A percentile compares a stretch with the other conserved stretches of the same genome.
Conservation (phyloP, 2,888 invertebrate species). For the Megastigmus dorsalis region DNA sequence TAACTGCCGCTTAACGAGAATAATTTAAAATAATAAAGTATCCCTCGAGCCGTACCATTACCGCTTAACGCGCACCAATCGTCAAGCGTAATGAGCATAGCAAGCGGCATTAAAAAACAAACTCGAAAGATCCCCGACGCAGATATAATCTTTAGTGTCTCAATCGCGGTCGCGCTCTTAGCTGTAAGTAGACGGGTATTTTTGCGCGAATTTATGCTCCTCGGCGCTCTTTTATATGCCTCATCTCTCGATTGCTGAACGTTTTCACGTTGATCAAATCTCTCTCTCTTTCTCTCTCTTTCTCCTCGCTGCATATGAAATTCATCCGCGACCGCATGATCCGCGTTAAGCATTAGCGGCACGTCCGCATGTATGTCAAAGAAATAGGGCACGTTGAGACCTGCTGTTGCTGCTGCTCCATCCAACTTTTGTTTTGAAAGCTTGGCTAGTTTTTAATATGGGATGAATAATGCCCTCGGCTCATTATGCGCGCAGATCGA, state of each 20-base stretch:
- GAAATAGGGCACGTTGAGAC: conserved; percentile 50
- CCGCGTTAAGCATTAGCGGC: conserved; percentile 39
- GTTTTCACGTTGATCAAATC: conserved; percentile 49
- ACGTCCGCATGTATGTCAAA: conserved; percentile 53
- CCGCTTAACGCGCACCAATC: too few species aligned
- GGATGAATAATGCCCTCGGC: conserved; percentile 50
- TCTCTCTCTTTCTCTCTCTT: too few species aligned
- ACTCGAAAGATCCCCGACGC: too few species aligned
- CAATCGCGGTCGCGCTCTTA: too few species aligned
- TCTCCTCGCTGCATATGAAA: conserved; percentile 51
- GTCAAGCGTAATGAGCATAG: too few species aligned
- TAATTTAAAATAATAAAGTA: too few species aligned
- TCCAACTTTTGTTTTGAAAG: conserved; percentile 44
- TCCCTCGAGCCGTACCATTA: too few species aligned
- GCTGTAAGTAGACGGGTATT: conserved; percentile 6
- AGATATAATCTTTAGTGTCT: too few species aligned
- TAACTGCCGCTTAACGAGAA: too few species aligned
- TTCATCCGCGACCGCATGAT: conserved; percentile 25
- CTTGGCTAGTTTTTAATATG: conserved; percentile 52
- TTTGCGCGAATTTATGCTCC: conserved; percentile 6
- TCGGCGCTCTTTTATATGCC: conserved; percentile 13
- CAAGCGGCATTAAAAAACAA: too few species aligned
- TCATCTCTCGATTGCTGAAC: conserved; percentile 24
- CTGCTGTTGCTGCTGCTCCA: too few species aligned
- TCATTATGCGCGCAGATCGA: conserved; percentile 52